phyloP scores from a whole-genome alignment of 1,140 invertebrate species.

The Drosophila kurseongensis region DNA sequence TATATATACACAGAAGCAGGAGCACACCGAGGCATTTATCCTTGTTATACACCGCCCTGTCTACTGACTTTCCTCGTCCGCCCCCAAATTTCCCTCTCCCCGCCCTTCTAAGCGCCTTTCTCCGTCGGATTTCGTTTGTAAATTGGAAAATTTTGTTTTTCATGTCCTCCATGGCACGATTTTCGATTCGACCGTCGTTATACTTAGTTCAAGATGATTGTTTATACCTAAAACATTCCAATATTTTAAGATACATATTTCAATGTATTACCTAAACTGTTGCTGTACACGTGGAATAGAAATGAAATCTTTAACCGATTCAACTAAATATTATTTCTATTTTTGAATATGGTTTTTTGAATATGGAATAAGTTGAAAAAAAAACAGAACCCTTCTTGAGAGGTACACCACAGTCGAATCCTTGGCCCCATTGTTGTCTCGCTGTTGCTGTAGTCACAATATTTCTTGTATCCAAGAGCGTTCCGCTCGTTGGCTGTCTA shows the following conservation, averaged over 20 bases:
- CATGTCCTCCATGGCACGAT: slow-evolving; percentile 5
- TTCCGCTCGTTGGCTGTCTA: slow-evolving; percentile 63
- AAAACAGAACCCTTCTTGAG: no score
- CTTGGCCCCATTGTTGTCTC: not conserved
- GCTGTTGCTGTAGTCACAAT: slow-evolving; percentile 48
- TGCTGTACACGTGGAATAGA: no score
- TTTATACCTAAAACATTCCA: no score
- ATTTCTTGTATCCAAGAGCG: slow-evolving; percentile 77
- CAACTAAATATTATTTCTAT: no score
- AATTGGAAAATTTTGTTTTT: slow-evolving; percentile 75
- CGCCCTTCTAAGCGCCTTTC: slow-evolving; percentile 34
- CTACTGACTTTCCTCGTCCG: not conserved
- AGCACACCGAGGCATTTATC: slow-evolving; percentile 69
- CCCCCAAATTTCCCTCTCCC: not conserved
- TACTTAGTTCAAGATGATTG: not conserved
- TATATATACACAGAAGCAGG: slow-evolving; percentile 5
- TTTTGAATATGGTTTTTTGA: no score
- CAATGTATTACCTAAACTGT: no score
- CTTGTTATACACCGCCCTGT: slow-evolving; percentile 63
- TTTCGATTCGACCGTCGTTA: not conserved
- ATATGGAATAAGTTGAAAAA: no score
- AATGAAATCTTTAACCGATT: no score
- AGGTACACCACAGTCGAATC: not conserved
- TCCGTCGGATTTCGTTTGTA: slow-evolving; percentile 69
- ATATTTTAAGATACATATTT: no score